phyloP scores from a whole-genome alignment of 2,797 vertebrate genomes.

The Centroberyx gerrardi region DNA sequence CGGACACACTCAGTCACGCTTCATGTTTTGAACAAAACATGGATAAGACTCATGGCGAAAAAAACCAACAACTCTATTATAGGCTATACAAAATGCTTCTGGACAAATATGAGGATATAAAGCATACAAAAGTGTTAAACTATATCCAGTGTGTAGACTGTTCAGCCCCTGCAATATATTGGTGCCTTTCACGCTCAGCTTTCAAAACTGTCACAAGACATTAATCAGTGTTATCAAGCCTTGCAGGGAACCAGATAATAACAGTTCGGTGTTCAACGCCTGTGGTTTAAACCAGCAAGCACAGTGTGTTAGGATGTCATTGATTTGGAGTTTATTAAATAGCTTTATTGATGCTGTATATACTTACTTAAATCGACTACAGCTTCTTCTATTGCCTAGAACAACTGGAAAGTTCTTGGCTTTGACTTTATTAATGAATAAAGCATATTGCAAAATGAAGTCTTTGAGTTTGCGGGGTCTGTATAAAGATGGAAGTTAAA shows the following conservation, averaged over 20 bases:
- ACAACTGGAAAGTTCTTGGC: constrained; percentile 34
- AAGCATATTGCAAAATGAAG: constrained; percentile 44
- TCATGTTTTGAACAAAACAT: constrained; percentile 35
- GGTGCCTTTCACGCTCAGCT: constrained; percentile 33
- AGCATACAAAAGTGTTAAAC: constrained; percentile 1
- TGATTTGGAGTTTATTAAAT: constrained; percentile 60
- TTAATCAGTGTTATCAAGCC: constrained; percentile 39
- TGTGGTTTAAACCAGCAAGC: constrained; percentile 1
- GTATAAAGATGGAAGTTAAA: constrained; percentile 32
- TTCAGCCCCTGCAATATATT: constrained; percentile 1
- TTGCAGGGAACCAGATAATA: constrained; percentile 31
- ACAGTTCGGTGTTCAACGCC: neutral
- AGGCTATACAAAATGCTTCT: constrained; percentile 1
- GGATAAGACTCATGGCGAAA: constrained; percentile 9
- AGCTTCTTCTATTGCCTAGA: constrained; percentile 43
- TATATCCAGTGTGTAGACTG: neutral
- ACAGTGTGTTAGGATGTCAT: constrained; percentile 29
- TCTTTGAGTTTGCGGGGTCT: constrained; percentile 17
- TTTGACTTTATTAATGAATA: constrained; percentile 45
- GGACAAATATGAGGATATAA: constrained; percentile 21
- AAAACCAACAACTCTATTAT: neutral
- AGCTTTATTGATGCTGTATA: constrained; percentile 51
- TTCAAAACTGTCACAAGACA: constrained; percentile 32
- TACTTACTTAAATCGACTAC: constrained; percentile 42
- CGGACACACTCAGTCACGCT: constrained; percentile 40